Conservation (phyloP, 2,113 vertebrate genomes). For the Noctilio leporinus region DNA sequence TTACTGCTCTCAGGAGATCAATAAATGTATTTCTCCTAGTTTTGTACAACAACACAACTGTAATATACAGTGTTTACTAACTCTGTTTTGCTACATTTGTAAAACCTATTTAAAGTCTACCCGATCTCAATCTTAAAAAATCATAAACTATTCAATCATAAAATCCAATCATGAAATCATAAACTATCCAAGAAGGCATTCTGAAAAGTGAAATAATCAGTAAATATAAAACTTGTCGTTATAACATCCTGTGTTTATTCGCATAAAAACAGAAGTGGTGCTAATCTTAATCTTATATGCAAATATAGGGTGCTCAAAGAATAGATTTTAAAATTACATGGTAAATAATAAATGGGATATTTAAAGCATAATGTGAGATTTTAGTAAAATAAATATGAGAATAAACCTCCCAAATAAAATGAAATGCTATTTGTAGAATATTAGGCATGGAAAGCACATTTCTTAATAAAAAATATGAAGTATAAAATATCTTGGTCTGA, state of each 20-base stretch:
- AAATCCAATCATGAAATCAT: conserved; percentile 60
- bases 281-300: conserved; percentile 34
- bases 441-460: background rate
- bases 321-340: conserved; percentile 34
- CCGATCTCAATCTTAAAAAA: conserved; percentile 58
- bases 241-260: conserved; percentile 54
- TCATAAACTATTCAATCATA: conserved; percentile 56
- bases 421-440: conserved; percentile 17
- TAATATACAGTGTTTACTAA: conserved; percentile 45
- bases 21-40: conserved; percentile 31
- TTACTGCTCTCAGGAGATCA: conserved; percentile 39
- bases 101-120: conserved; percentile 58
- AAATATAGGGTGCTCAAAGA: conserved; percentile 28
- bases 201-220: conserved; percentile 49
- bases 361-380: conserved; percentile 12
- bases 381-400: conserved; percentile 21
- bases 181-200: conserved; percentile 56
- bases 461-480: background rate
- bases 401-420: conserved; percentile 32
- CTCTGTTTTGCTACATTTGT: conserved; percentile 44
- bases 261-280: conserved; percentile 41
- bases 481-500: background rate
- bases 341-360: conserved; percentile 10
- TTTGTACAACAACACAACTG: conserved; percentile 18
- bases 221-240: conserved; percentile 65